Evolutionary conservation across 2,113 vertebrate genomes (phyloP), one percentile per base, ranked within the genome.

Genomic region (Gadus chalcogrammus): DNA sequence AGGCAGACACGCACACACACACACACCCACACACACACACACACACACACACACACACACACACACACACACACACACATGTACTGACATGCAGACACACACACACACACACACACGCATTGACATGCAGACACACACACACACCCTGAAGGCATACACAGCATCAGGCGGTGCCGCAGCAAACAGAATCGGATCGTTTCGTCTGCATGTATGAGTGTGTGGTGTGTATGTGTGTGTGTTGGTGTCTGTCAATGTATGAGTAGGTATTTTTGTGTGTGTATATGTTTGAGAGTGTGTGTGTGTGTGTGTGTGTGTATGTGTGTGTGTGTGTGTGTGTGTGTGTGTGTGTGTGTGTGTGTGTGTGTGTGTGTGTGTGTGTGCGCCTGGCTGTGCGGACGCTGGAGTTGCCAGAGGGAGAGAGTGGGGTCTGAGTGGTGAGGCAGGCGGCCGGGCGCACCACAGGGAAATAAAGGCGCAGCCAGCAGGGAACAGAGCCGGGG

Each of bases 101-200:
- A 42, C 5, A 11, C 38, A 42, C 38, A 42, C 38, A 42, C 38
- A 42, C 5, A 56, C 55, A 56, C 3, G 5, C 2, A 55, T 6
- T 12, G 77, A 71, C 76, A 70, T 74, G 72, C 55, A 56, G 53
- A 20, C 20, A 16, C 12, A 55, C 16, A 55, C 61, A 71, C 24
- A 55, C 69, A 62, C 31, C 60, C 60, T n/a, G 52, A 18, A 76
- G 55, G 55, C 55, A 58, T n/a, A 86, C 73, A 81, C 79, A 24
- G 58, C 78, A 83, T 81, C 78, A 83, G 59, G 66, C 72, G 38
- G 76, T 64, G 60, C 52, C 71, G 75, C 78, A 77, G 79, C 55
- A 68, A 72, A 22, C 74, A 70, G 76, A 76, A 78, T 71, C 74
- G 73, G 68, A 56, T 72, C 64, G 73, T 65, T 52, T 24, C 24